These are phyloP conservation scores for Menidia beryllina DNA, from an alignment of 2,113 vertebrate genomes.

Conservation along the genomic window DNA sequence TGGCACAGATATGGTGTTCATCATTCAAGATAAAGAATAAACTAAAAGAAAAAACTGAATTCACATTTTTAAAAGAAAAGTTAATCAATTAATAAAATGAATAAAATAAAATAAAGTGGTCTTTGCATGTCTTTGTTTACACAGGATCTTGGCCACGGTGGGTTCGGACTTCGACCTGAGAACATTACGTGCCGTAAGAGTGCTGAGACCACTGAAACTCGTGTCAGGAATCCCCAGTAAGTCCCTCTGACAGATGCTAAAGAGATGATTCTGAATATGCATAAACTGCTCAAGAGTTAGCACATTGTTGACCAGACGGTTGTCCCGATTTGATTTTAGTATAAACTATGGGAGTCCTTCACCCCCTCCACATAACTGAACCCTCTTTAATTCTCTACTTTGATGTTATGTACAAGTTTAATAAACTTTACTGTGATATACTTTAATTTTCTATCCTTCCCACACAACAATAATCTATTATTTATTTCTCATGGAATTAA, in stretches of 20 bases:
- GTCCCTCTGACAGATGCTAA: conserved; percentile 46
- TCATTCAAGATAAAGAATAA: no score
- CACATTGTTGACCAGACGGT: not conserved
- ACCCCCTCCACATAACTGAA: no score
- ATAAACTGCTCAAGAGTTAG: not conserved
- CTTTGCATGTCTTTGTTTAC: conserved; percentile 16
- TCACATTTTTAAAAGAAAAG: not conserved
- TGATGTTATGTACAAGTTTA: not conserved
- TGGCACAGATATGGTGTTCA: no score
- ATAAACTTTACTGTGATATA: not conserved
- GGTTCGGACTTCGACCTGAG: conserved; percentile 95
- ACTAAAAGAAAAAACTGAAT: no score
- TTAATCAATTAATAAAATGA: not conserved
- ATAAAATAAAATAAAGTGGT: no score
- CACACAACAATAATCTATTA: not conserved
- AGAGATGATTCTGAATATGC: no score
- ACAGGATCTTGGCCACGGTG: conserved; percentile 92
- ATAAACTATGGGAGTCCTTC: no score
- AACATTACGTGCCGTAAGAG: conserved; percentile 92
- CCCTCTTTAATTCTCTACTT: not conserved
- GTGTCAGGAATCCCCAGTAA: conserved; percentile 98
- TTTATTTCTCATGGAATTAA: not conserved
- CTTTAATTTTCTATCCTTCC: not conserved
- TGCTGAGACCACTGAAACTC: conserved; percentile 94
- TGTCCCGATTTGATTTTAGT: not conserved